These are phyloP conservation scores for Cheilosia variabilis DNA, from an alignment of 2,888 invertebrate genomes.

Conservation along the genomic window DNA sequence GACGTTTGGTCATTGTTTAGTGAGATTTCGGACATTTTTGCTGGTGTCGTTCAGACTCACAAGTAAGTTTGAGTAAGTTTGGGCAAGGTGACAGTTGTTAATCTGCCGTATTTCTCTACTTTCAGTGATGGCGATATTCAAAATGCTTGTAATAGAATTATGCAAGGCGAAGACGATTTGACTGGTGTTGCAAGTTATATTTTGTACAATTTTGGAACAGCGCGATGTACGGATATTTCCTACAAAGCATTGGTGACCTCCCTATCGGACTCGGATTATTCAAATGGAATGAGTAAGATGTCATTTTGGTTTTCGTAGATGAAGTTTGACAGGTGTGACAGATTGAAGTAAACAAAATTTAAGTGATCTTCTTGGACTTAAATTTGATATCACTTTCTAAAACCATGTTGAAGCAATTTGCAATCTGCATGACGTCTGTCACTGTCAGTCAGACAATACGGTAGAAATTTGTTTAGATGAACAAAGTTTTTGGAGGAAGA, in stretches of 20 bases:
- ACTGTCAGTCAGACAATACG: no score
- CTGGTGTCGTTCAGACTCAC: conserved; percentile 80
- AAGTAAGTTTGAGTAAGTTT: conserved; percentile 74
- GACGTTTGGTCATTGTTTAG: conserved; percentile 81
- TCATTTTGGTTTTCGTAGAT: background rate
- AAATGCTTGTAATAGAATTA: conserved; percentile 76
- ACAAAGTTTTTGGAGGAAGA: no score
- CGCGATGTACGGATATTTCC: conserved; percentile 77
- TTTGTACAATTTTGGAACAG: conserved; percentile 65
- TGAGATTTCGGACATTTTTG: conserved; percentile 80
- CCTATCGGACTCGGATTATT: conserved; percentile 73
- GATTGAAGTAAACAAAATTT: background rate
- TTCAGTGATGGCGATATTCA: conserved; percentile 77
- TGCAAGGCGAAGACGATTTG: conserved; percentile 78
- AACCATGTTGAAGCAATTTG: no score
- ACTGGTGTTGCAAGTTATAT: conserved; percentile 79
- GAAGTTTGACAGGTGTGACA: background rate
- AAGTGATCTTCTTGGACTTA: background rate
- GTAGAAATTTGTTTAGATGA: no score
- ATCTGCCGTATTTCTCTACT: background rate
- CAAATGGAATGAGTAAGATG: conserved; percentile 76
- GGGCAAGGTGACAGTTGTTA: background rate
- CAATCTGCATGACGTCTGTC: no score
- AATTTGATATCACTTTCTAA: no score
- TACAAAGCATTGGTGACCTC: conserved; percentile 77